These are phyloP conservation scores for Gadus chalcogrammus DNA, from an alignment of 2,113 vertebrate genomes.

Conservation along the genomic window DNA sequence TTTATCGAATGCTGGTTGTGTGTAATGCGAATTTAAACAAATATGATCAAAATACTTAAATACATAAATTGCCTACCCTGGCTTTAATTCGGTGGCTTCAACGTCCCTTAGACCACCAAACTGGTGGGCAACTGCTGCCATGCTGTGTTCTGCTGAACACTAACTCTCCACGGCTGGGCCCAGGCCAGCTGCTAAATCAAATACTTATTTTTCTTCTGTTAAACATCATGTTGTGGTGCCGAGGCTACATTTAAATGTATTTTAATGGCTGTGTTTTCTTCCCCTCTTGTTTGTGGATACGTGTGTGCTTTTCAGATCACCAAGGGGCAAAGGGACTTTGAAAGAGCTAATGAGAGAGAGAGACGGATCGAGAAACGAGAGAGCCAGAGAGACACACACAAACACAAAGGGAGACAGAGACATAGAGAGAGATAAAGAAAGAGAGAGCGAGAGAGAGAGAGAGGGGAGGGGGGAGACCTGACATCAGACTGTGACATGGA, in stretches of 20 bases:
- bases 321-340: neutral
- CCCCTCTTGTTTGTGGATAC: conserved; percentile 40
- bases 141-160: neutral
- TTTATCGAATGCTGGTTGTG: too few relatives aligned
- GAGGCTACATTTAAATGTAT: conserved; percentile 36
- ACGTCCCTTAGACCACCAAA: too few relatives aligned
- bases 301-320: neutral
- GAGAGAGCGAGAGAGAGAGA: neutral
- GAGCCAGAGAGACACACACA: conserved; percentile 1
- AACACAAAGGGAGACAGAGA: neutral
- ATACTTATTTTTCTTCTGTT: conserved; percentile 27
- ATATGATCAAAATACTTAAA: too few relatives aligned
- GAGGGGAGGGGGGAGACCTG: conserved; percentile 41
- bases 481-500: conserved; percentile 61
- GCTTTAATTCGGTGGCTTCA: too few relatives aligned
- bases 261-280: conserved; percentile 41
- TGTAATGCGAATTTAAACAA: too few relatives aligned
- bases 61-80: too few relatives aligned
- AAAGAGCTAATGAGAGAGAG: neutral
- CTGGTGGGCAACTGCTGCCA: conserved; percentile 5
- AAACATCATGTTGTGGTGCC: conserved; percentile 34
- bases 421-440: neutral
- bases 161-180: conserved; percentile 23
- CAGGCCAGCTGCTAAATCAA: conserved; percentile 41
- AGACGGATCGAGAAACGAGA: neutral